phyloP scores from a whole-genome alignment of 2,797 vertebrate species.

The Rhyacichthys aspro region DNA sequence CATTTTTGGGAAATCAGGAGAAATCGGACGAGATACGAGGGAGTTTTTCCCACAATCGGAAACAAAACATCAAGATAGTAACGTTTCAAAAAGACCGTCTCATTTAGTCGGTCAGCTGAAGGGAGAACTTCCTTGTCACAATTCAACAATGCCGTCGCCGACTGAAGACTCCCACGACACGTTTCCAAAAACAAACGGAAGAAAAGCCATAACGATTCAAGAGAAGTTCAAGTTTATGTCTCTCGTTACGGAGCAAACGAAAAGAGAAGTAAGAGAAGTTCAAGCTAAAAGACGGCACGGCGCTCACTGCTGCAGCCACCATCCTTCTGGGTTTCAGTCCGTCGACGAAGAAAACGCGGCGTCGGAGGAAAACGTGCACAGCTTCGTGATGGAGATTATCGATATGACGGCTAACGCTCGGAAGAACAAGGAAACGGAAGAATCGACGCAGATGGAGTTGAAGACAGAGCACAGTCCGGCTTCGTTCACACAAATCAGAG shows the following conservation, averaged over 20 bases:
- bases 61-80: constrained; percentile 33
- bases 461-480: constrained; percentile 58
- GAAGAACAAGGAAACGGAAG: constrained; percentile 85
- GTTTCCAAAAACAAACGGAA: constrained; percentile 8
- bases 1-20: constrained; percentile 34
- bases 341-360: not conserved
- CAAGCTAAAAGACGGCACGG: constrained; percentile 42
- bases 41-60: constrained; percentile 62
- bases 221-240: constrained; percentile 75
- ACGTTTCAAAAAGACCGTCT: constrained; percentile 42
- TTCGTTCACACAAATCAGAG: constrained; percentile 86
- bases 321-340: constrained; percentile 35
- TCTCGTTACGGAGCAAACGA: constrained; percentile 73
- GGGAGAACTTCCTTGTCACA: constrained; percentile 82
- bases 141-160: constrained; percentile 53
- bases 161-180: constrained; percentile 59
- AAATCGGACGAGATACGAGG: constrained; percentile 13
- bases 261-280: constrained; percentile 45
- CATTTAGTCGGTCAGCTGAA: constrained; percentile 78
- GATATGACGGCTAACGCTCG: constrained; percentile 91
- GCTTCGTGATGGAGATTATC: constrained; percentile 95
- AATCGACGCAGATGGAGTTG: constrained; percentile 32
- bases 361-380: constrained; percentile 81
- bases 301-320: constrained; percentile 70
- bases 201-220: constrained; percentile 70